Conservation (phyloP, 2,888 invertebrate genomes). For the Lepetodrilus schrolli region DNA sequence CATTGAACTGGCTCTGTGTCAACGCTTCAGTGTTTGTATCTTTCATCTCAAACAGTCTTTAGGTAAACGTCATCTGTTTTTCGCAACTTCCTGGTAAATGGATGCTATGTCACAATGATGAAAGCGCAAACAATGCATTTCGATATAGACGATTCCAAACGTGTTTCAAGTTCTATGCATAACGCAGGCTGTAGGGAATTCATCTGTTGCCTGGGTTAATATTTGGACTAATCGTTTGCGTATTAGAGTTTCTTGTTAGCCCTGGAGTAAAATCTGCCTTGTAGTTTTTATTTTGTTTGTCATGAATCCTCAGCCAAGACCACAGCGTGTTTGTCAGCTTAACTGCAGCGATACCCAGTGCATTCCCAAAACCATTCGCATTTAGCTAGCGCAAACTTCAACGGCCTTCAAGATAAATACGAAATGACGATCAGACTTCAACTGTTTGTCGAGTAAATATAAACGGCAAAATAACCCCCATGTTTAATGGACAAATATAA, state of each 20-base stretch:
- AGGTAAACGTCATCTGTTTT: conserved; percentile 14
- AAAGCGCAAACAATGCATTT: not conserved
- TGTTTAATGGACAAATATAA: conserved; percentile 18
- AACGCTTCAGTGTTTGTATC: not conserved
- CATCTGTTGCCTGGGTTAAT: conserved; percentile 12
- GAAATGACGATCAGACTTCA: conserved; percentile 32
- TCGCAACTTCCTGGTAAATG: conserved; percentile 23
- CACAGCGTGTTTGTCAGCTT: not conserved
- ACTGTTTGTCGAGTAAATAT: conserved; percentile 30
- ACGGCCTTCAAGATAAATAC: conserved; percentile 30
- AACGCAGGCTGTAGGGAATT: not conserved
- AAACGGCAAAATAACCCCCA: not conserved
- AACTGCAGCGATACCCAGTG: not conserved
- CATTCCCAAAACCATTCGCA: conserved; percentile 22
- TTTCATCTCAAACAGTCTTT: not conserved
- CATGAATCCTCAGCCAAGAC: not conserved
- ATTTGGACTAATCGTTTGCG: conserved; percentile 11
- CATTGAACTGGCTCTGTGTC: not conserved
- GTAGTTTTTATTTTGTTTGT: not conserved
- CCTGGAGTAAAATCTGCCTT: conserved; percentile 13
- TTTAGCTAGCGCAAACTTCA: conserved; percentile 28
- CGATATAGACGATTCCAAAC: conserved; percentile 8
- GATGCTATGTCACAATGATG: not conserved
- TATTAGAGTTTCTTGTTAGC: conserved; percentile 29
- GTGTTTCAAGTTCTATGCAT: conserved; percentile 5